Evolutionary conservation across 2,113 vertebrate species (phyloP).

Genomic region (Archilochus colubris): DNA sequence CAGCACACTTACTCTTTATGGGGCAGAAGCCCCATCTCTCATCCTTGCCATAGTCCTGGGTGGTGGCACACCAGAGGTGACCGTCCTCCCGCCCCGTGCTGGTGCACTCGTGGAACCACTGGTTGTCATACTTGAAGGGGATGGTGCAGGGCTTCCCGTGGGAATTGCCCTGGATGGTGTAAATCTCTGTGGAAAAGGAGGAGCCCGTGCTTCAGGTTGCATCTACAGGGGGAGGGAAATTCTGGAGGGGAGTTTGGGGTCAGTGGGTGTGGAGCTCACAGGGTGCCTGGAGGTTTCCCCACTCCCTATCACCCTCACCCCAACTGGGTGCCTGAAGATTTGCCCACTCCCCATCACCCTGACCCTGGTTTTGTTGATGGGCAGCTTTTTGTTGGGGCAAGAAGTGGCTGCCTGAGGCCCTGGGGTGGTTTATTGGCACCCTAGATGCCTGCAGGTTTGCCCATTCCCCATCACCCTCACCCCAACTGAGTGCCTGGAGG

Average conservation of each 20-base stretch:
- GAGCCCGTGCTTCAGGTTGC: neutral
- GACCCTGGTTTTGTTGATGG: no score
- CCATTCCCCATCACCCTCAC: no score
- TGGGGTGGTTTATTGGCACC: no score
- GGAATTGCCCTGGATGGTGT: constrained; percentile 97
- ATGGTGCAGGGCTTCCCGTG: constrained; percentile 93
- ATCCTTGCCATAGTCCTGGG: constrained; percentile 91
- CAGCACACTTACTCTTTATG: constrained; percentile 86
- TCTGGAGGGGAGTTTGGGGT: neutral
- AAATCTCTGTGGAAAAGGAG: constrained; percentile 84
- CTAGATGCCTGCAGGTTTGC: no score
- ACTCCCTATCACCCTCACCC: neutral
- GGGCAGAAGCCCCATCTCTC: constrained; percentile 98
- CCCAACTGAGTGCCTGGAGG: no score
- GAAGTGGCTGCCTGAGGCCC: no score
- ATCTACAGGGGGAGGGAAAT: accelerated
- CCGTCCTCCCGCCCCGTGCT: constrained; percentile 91
- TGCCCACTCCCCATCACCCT: no score
- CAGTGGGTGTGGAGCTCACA: no score
- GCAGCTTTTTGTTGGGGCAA: no score
- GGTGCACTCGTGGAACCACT: constrained; percentile 95
- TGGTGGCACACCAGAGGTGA: constrained; percentile 96
- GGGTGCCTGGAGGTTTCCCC: no score
- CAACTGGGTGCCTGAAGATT: no score
- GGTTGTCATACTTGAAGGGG: constrained; percentile 93